A percentile compares a stretch with the other conserved stretches of the same genome.
Evolutionary conservation across 2,888 invertebrate species (phyloP).

Genomic region (Dryobotodes eremita): DNA sequence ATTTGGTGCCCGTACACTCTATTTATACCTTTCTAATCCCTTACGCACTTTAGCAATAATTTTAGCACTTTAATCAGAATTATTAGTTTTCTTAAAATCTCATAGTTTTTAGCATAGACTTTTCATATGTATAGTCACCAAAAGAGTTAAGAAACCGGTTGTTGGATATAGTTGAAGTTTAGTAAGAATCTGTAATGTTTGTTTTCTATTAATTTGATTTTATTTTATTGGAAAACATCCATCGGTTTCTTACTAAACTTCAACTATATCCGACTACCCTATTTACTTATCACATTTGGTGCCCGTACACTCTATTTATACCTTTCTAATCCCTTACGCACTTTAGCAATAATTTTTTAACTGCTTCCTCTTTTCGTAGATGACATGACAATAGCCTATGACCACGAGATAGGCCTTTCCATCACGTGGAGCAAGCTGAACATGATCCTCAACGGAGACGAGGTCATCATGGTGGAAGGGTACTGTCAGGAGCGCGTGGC

Average conservation of each 20-base stretch:
- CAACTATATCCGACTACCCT: too few relatives aligned
- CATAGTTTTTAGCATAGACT: background rate
- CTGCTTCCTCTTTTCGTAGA: constrained; percentile 70
- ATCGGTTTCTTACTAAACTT: too few relatives aligned
- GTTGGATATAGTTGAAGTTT: too few relatives aligned
- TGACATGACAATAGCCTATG: constrained; percentile 84
- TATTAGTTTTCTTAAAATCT: background rate
- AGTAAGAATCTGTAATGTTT: too few relatives aligned
- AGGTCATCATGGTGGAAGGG: constrained; percentile 93
- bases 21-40: background rate
- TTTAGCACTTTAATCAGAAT: background rate
- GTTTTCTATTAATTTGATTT: too few relatives aligned
- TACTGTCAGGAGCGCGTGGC: constrained; percentile 91
- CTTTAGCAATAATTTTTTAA: background rate
- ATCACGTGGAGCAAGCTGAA: constrained; percentile 85
- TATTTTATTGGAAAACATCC: too few relatives aligned
- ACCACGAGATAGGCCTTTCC: constrained; percentile 82
- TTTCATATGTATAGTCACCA: background rate
- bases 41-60: background rate
- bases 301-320: background rate
- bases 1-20: background rate
- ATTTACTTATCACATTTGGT: too few relatives aligned
- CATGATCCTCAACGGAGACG: constrained; percentile 93
- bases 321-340: background rate
- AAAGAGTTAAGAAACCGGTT: too few relatives aligned